Base-by-base conservation (phyloP, 2,797 vertebrate species). In the Poeciliopsis turneri region DNA sequence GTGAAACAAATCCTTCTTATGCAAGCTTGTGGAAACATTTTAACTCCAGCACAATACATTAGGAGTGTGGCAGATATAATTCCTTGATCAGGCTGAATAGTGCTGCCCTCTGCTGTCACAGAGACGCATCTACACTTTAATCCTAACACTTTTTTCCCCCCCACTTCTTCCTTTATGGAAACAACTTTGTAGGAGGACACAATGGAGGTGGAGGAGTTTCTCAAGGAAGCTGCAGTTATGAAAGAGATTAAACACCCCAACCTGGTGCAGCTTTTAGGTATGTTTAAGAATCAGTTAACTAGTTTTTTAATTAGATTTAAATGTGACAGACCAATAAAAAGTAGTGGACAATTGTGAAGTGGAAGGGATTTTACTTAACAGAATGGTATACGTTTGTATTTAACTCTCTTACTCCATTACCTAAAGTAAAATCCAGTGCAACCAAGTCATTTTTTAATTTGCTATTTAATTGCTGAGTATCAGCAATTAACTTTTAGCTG, bases 161-260 rank as follows among this genome's bases (percentile, higher is more conserved):
- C 78, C 59, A 18, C 45, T 78, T 81, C 59, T 80, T 57, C 4
- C 53, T 57, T 57, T 28, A 28, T 64, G 5, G 11, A 47, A 45
- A n/a, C 49, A 8, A 39, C 47, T 81, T 61, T 87, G 5, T 91
- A 99, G 98, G 98, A 99, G 92, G 98, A 99, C 87, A 99, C 98
- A 0, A 99, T 99, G 98, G 98, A 99, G 91, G 98, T 99, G 85
- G 98, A 99, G 87, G 98, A 99, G 94, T 99, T 99, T 93, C 91
- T 99, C 72, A 99, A 99, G 85, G 98, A 99, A 93, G 98, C 98
- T 0, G 96, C 98, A 3, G 98, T 99, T 55, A 99, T 99, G 98
- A 99, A 99, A 86, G 98, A 99, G 92, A 97, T 99, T 93, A 99
- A 99, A 92, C 98, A 99, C 87, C 98, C 98, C 0, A 99, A 99